Conservation (phyloP, 1,140 invertebrate genomes). For the Oncopodura yosiiana region DNA sequence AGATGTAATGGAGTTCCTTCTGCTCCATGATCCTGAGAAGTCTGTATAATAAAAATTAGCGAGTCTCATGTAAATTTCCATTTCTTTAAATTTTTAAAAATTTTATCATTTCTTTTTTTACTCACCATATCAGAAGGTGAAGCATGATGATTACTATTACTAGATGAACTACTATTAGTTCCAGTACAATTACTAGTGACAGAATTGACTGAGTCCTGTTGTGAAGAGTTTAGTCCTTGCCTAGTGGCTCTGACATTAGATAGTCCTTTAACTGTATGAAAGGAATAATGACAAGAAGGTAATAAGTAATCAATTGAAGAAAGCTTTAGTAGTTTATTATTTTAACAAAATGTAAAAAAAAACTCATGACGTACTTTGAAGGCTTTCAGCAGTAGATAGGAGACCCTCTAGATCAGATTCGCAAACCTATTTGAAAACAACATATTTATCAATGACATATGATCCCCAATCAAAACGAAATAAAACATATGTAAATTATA, state of each 20-base stretch:
- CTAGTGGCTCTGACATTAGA: conserved; percentile 38
- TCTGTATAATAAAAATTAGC: too few relatives aligned
- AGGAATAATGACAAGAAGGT: too few relatives aligned
- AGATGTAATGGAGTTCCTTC: conserved; percentile 17
- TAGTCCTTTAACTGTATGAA: conserved; percentile 45
- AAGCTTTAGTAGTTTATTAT: too few relatives aligned
- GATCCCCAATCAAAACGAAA: too few relatives aligned
- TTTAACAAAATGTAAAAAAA: too few relatives aligned
- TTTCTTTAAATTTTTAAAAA: too few relatives aligned
- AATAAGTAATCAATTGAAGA: too few relatives aligned
- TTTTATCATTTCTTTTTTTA: conserved; percentile 1
- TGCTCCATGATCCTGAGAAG: background rate
- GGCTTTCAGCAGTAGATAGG: conserved; percentile 40
- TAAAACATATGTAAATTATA: too few relatives aligned
- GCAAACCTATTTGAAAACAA: conserved; percentile 31
- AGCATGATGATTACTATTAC: conserved; percentile 10
- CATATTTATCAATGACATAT: background rate
- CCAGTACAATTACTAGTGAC: conserved; percentile 1
- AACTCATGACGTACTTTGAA: too few relatives aligned
- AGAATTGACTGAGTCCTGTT: background rate
- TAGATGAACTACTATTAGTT: background rate
- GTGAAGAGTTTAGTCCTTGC: conserved; percentile 31
- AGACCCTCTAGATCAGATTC: conserved; percentile 41
- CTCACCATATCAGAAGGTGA: conserved; percentile 8
- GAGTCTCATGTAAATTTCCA: too few relatives aligned